These are phyloP conservation scores for Drosophila malerkotliana DNA, from an alignment of 1,140 invertebrate genomes.

Conservation along the genomic window DNA sequence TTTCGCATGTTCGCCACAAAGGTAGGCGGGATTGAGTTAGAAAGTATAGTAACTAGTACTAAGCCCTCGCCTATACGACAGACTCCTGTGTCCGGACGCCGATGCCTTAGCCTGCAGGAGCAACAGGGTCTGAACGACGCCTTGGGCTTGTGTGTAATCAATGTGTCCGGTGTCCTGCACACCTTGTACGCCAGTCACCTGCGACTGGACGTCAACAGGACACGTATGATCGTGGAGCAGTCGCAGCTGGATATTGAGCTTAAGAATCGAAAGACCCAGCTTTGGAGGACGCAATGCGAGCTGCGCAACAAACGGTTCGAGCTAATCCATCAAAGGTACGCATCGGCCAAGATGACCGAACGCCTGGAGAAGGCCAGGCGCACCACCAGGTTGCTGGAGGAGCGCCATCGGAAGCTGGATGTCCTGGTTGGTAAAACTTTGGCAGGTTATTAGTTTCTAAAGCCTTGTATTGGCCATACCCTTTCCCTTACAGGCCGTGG, in stretches of 20 bases:
- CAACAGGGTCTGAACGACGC: background rate
- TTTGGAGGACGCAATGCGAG: background rate
- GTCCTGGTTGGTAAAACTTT: background rate
- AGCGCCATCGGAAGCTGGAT: background rate
- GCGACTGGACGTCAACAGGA: background rate
- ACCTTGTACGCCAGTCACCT: background rate
- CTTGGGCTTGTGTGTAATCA: background rate
- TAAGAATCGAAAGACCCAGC: background rate
- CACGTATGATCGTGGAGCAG: background rate
- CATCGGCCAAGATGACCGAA: background rate
- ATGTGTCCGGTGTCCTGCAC: background rate
- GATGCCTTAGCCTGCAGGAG: background rate
- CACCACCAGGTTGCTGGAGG: constrained; percentile 1
- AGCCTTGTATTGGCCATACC: background rate
- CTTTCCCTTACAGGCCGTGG: background rate
- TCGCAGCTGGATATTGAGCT: background rate
- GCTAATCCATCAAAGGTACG: background rate
- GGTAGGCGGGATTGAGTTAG: background rate
- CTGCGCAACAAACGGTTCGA: background rate
- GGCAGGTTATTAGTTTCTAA: background rate
- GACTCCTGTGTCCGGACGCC: background rate
- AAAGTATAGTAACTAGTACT: background rate
- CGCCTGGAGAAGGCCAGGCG: background rate
- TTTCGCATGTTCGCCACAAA: background rate
- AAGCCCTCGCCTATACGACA: background rate